Base-by-base conservation (phyloP, 2,113 vertebrate species). In the Perccottus glenii region DNA sequence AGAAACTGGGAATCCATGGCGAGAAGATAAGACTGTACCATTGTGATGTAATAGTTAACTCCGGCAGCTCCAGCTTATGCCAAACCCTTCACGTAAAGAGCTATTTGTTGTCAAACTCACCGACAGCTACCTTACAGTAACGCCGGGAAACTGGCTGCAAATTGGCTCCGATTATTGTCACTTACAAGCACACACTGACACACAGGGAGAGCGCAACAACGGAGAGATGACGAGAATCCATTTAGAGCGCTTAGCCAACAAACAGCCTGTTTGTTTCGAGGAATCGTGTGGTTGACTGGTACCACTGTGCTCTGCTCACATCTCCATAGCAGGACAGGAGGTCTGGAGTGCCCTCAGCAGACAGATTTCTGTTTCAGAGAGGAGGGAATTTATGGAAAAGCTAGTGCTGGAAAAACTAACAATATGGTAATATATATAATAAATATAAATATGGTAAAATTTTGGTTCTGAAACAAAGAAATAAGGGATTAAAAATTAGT, bases 121-220 rank as follows among this genome's bases (percentile, higher is more conserved):
- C 15, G 48, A 67, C 75, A 76, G 65, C 50, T 46, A 12, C 32
- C 52, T n/a, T 14, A 51, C 63, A 56, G 73, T 60, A 53, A 45
- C 44, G 15, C 66, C 56, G 60, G 52, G 47, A 72, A 66, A 43
- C 15, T 50, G 11, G 61, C 57, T 51, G 36, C 55, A 71, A 73
- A 75, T 75, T 81, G 51, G 64, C 60, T 66, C 53, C 59, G 44
- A 57, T 67, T 65, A 65, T 78, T 66, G 57, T 72, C 63, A 64
- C 38, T 53, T 44, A 27, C 57, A 48, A 51, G 58, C 62, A 42
- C 44, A 15, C 35, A 44, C 45, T 11, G 35, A 40, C 60, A 69
- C 59, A 60, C 32, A 44, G 1, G 6, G 43, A 67, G 51, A 68
- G 55, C 61, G 50, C n/a, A 36, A 66, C 42, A 59, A 45, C 47